Evolutionary conservation across 2,797 vertebrate genomes (phyloP), one percentile per base, ranked within the genome.

Genomic region (Xiphophorus birchmanni): DNA sequence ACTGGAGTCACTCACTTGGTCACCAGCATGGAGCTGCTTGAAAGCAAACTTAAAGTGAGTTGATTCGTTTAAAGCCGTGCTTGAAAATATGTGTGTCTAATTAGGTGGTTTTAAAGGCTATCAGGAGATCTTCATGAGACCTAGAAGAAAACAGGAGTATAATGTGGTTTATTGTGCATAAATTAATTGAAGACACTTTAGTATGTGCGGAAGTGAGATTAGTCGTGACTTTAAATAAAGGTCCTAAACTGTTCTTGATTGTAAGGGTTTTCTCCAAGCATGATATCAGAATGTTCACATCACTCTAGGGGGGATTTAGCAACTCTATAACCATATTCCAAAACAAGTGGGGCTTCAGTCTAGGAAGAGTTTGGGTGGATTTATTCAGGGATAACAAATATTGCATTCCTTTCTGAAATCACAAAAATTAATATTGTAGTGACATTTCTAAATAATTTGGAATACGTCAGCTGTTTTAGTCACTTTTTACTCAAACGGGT

Each of bases 41-140:
- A 99, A 94, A 96, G 87, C 32, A 99, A 97, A 91, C 95, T 99
- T 32, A 99, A 99, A 96, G 99, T 99, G 92, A 95, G 91, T 88
- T 42, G 4, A 77, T 78, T 29, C 18, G 0, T 37, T 54, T 23
- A 58, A 47, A 54, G 15, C 4, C 3, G 5, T 6, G 69, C 12
- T 45, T 29, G 65, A 65, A 77, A 0, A 13, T 23, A 26, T 37
- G 42, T 67, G 42, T 67, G 2, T 67, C 26, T 45, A 3, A 58
- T 18, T 15, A 23, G 26, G 48, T 37, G 50, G 15, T 67, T 7
- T 40, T 12, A 21, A 8, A 75, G 21, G 56, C 48, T 15, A 10
- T 83, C 50, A 63, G 60, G 26, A 76, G 52, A 65, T 75, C 18
- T 80, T 80, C 29, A 76, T 79, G 21, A n/a, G 52, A 42, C 29